Base-by-base conservation (phyloP, 2,888 invertebrate species). In the Lochmaea crataegi region DNA sequence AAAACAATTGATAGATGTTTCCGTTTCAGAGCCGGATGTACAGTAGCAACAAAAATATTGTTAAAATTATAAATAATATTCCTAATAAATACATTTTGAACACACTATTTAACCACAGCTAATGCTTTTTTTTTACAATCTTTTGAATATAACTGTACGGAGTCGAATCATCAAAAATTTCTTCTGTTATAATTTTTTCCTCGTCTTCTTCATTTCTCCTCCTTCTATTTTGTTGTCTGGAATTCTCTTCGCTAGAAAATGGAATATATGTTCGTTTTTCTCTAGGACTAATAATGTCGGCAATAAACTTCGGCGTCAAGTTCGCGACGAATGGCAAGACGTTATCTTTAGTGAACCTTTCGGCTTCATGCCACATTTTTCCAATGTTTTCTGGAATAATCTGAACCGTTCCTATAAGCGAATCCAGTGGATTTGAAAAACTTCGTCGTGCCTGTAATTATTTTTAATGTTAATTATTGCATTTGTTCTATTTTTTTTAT, bases 321-420 rank as follows among this genome's bases (percentile, higher is more conserved):
- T 72, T 78, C 18, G 71, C 74, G 56, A 81, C 75, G n/a, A 80
- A 72, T 0, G 81, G 81, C 51, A 78, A 68, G 51, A 81, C 76
- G 57, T 73, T 80, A 7, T 75, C 73, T 68, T 77, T 79, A 60
- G 80, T 77, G 57, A 79, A 81, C n/a, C 76, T 74, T 65, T 80
- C 79, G 9, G 80, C 79, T 65, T 78, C 76, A 7, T 75, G 74
- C 16, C 80, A 65, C 65, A 79, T 71, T 65, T 75, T 80, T 12
- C 75, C 77, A 12, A 80, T 77, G 65, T 76, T 77, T 56, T 78
- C 75, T 9, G 81, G 81, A 51, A 81, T 74, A 45, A 65, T 69
- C 32, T 80, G 79, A n/a, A 80, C 73, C 2, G 75, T 76, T n/a
- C 58, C 75, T 48, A 79, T 76, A 26, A 81, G 70, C 22, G 76